Base-by-base conservation (phyloP, 2,888 invertebrate genomes). In the Campopleginae sp. region DNA sequence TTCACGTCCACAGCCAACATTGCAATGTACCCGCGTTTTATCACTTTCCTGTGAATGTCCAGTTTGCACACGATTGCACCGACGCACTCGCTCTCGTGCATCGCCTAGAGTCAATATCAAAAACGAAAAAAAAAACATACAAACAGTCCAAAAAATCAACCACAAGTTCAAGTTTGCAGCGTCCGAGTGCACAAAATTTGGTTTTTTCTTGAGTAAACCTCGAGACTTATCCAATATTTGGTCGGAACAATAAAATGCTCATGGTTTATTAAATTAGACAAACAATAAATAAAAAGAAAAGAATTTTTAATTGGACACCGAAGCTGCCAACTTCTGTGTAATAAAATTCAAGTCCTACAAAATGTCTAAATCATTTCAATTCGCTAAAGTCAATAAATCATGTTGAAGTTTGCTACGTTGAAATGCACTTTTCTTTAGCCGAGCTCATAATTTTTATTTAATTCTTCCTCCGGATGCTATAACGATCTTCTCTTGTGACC, bases 11-110 rank as follows among this genome's bases (percentile, higher is more conserved):
- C 99, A 46, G 99, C 99, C 93, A 99, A 95, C 99, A 99, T 99
- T 78, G 99, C 99, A 92, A 99, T 99, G 94, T 99, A 99, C 88
- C 99, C 99, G 93, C 99, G 96, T 93, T 97, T 97, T 89, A 98
- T 97, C 92, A 97, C 96, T 95, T 97, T 97, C 87, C 97, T 95
- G 94, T 98, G 98, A 94, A 98, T 96, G 94, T 99, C 98, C 94
- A 99, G 95, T 95, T 99, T 99, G 95, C 99, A 99, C 89, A 99
- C 99, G 93, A 99, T 99, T 92, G 99, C 99, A 94, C 99, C 99
- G 90, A 99, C 98, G 94, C 98, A 98, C 92, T 96, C 96, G 85
- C 96, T 96, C 90, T 96, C 96, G 94, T 97, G 96, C 95, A 97
- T 97, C 84, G 99, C 99, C 97, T 97, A 92, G 17, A 90, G 86